These are phyloP conservation scores for Agrilus planipennis DNA, from an alignment of 1,140 invertebrate genomes.

Conservation along the genomic window DNA sequence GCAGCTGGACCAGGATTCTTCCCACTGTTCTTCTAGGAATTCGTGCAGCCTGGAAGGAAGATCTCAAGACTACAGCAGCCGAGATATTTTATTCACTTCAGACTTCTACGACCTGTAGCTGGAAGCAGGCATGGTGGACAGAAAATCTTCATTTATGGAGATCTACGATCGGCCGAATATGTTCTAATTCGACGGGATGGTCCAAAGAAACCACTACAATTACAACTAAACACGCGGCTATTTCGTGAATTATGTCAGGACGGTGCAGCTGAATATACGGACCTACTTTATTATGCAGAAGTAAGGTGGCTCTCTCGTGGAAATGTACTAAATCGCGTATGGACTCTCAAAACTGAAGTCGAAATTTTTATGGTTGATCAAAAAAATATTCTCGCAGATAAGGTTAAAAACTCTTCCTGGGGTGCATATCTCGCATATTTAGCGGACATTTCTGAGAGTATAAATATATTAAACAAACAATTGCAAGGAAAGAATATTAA, in stretches of 20 bases:
- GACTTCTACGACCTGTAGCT: no score
- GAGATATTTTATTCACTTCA: no score
- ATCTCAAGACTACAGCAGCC: no score
- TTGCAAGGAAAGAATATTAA: constrained; percentile 14
- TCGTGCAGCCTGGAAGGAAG: no score
- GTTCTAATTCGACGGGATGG: no score
- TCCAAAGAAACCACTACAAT: no score
- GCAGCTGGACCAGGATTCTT: no score
- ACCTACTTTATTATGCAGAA: constrained; percentile 23
- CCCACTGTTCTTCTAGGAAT: no score
- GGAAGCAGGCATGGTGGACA: no score
- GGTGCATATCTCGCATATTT: constrained; percentile 14
- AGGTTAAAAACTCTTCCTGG: constrained; percentile 17
- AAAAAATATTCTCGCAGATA: constrained; percentile 18
- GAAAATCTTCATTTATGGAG: no score
- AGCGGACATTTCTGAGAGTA: constrained; percentile 10
- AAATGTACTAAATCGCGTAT: constrained; percentile 21
- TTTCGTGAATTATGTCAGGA: constrained; percentile 19
- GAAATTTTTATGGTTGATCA: constrained; percentile 10
- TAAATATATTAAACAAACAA: constrained; percentile 13
- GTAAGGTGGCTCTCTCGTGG: constrained; percentile 18
- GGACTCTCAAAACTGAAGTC: constrained; percentile 12
- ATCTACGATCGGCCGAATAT: no score
- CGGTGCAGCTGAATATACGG: constrained; percentile 20
- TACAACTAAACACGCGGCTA: constrained; percentile 19